Evolutionary conservation across 2,888 invertebrate species (phyloP).

Genomic region (Oxyteleia sp.): DNA sequence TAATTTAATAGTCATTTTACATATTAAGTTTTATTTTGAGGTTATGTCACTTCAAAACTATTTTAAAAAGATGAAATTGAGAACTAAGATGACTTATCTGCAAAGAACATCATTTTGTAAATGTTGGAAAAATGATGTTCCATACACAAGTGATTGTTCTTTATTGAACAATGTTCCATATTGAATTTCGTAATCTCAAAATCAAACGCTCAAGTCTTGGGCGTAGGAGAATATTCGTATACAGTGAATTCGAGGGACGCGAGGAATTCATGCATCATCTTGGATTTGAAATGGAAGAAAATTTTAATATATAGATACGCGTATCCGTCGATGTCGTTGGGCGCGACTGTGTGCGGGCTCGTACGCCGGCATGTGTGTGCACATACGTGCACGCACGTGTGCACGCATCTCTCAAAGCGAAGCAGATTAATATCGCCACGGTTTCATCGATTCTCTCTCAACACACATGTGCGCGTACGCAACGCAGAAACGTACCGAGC

Average conservation of each 20-base stretch:
- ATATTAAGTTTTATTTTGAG: too few species aligned
- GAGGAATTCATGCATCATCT: slow-evolving; percentile 64
- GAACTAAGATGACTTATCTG: too few species aligned
- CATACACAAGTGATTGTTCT: slow-evolving; percentile 4
- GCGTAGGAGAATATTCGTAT: slow-evolving; percentile 34
- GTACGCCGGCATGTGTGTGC: slow-evolving; percentile 48
- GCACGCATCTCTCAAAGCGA: slow-evolving; percentile 73
- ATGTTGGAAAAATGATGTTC: too few species aligned
- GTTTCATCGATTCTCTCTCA: slow-evolving; percentile 75
- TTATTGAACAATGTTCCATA: slow-evolving; percentile 18
- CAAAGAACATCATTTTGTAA: too few species aligned
- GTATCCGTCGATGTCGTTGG: slow-evolving; percentile 24
- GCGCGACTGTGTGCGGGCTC: slow-evolving; percentile 26
- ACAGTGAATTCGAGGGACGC: slow-evolving; percentile 53
- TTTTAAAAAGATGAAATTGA: too few species aligned
- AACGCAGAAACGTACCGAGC: slow-evolving; percentile 70
- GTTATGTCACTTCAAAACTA: too few species aligned
- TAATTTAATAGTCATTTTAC: too few species aligned
- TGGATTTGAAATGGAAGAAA: slow-evolving; percentile 71
- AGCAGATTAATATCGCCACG: slow-evolving; percentile 76
- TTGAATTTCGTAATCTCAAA: slow-evolving; percentile 16
- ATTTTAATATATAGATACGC: slow-evolving; percentile 73
- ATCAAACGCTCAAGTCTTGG: slow-evolving; percentile 19
- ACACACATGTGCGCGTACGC: slow-evolving; percentile 68
- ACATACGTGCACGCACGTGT: slow-evolving; percentile 69